Base-by-base conservation (phyloP, 2,888 invertebrate genomes). In the Cheilosia vulpina region DNA sequence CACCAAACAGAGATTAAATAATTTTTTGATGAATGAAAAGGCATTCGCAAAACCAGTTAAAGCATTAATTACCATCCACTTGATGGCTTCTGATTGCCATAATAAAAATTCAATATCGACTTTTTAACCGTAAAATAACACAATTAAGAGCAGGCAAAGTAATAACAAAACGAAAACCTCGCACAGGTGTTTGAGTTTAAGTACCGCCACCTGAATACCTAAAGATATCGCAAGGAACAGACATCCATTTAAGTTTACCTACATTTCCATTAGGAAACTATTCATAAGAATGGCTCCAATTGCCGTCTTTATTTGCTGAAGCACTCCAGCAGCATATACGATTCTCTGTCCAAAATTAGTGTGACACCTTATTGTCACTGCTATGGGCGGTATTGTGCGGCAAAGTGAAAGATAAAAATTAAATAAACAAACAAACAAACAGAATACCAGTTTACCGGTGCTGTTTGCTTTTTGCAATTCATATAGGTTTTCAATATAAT, bases 281-380 rank as follows among this genome's bases (percentile, higher is more conserved):
- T 68, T 69, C 57, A 47, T 45, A 69, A 53, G 19, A 68, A 68
- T 45, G 53, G 43, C 41, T 68, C 53, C 27, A 68, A 68, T 68
- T 68, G 27, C 43, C 7, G 27, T 31, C 13, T 68, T 31, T 68
- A 31, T 68, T 68, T 43, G 34, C 55, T 43, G 9, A 27, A 41
- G 31, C 55, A 68, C 68, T 68, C 27, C 55, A 43, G 17, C 43
- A 21, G 19, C 31, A 19, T 19, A 47, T 9, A 45, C 50, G 24
- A 34, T 9, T 19, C 19, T 11, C 21, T 24, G 60, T 60, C 47
- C 21, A 53, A 53, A 68, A 24, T 45, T 19, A 31, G 43, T 55
- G 41, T 43, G 68, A 68, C 55, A 55, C 43, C 68, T 68, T 55
- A 17, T 17, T 65, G 41, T 55, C 53, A 43, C 47, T 63, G 47